These are phyloP conservation scores for Standfussiana lucernea DNA, from an alignment of 2,888 invertebrate genomes.

Conservation along the genomic window DNA sequence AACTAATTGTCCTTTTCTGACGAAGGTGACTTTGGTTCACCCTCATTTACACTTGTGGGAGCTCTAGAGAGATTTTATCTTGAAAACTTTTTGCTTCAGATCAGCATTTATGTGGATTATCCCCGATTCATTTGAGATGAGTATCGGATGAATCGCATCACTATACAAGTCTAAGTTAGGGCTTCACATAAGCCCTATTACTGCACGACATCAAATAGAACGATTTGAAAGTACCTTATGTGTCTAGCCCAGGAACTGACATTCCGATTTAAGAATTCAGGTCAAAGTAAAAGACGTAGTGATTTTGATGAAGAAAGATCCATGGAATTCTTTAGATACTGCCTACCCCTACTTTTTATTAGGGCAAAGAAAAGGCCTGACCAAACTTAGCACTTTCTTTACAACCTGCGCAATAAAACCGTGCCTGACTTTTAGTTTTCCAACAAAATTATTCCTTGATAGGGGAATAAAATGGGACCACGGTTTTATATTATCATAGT, in stretches of 20 bases:
- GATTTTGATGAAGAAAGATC: conserved; percentile 67
- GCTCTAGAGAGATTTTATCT: conserved; percentile 26
- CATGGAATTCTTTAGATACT: conserved; percentile 59
- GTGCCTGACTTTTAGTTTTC: conserved; percentile 45
- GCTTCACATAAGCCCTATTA: conserved; percentile 56
- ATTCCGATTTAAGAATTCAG: conserved; percentile 54
- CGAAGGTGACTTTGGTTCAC: conserved; percentile 47
- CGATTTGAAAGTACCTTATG: conserved; percentile 56
- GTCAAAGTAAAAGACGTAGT: conserved; percentile 40
- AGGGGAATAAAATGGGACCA: conserved; percentile 34
- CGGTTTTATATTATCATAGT: conserved; percentile 41
- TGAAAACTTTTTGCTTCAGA: conserved; percentile 7
- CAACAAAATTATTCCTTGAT: conserved; percentile 45
- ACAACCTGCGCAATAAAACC: conserved; percentile 60
- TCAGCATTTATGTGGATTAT: conserved; percentile 20
- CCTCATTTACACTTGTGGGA: conserved; percentile 24
- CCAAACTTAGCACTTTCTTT: conserved; percentile 62
- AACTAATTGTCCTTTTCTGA: conserved; percentile 28
- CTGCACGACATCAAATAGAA: conserved; percentile 62
- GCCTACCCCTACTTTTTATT: conserved; percentile 58
- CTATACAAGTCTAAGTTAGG: conserved; percentile 54
- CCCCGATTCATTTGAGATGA: conserved; percentile 13
- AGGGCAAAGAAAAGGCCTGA: conserved; percentile 49
- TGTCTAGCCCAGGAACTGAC: conserved; percentile 36
- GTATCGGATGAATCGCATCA: conserved; percentile 39